A percentile compares a stretch with the other conserved stretches of the same genome.
These are phyloP conservation scores for Poeciliopsis presidionis DNA, from an alignment of 2,797 vertebrate genomes.

Conservation along the genomic window DNA sequence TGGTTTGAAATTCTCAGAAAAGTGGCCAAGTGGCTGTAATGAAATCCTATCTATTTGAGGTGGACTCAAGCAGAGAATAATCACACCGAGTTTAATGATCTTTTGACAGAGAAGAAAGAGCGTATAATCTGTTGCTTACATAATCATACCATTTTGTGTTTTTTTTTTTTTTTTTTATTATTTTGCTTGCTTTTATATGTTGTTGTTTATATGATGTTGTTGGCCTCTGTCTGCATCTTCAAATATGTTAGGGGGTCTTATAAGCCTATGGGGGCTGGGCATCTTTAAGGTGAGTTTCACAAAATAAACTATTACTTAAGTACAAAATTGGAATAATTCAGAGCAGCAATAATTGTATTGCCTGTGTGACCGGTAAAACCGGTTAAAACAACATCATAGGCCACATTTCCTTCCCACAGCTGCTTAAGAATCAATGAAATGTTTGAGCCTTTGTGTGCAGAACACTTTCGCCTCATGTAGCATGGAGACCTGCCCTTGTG, in stretches of 20 bases:
- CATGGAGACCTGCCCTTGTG: slow-evolving; percentile 36
- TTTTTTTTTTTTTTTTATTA: neutral
- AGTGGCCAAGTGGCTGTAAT: slow-evolving; percentile 68
- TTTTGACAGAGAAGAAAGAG: slow-evolving; percentile 23
- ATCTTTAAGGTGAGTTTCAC: too few relatives aligned
- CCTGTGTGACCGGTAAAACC: neutral
- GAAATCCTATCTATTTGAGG: slow-evolving; percentile 51
- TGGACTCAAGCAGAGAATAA: slow-evolving; percentile 44
- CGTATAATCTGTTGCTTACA: slow-evolving; percentile 14
- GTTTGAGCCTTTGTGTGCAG: slow-evolving; percentile 49
- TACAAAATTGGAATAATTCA: neutral
- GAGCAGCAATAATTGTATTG: neutral
- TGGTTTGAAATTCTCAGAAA: slow-evolving; percentile 69
- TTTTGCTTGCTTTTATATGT: neutral
- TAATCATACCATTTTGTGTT: slow-evolving; percentile 9
- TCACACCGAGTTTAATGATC: slow-evolving; percentile 33
- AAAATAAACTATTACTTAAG: neutral
- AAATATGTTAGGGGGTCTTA: too few relatives aligned
- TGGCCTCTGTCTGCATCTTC: too few relatives aligned
- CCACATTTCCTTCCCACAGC: slow-evolving; percentile 5
- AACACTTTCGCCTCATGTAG: slow-evolving; percentile 44
- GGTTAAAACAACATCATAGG: slow-evolving; percentile 12
- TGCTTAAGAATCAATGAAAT: slow-evolving; percentile 67
- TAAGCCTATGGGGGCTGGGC: too few relatives aligned
- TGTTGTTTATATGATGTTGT: too few relatives aligned